A percentile compares a stretch with the other conserved stretches of the same genome.
phyloP scores from a whole-genome alignment of 2,888 invertebrate genomes.

The Hemicrepidius hirtus region DNA sequence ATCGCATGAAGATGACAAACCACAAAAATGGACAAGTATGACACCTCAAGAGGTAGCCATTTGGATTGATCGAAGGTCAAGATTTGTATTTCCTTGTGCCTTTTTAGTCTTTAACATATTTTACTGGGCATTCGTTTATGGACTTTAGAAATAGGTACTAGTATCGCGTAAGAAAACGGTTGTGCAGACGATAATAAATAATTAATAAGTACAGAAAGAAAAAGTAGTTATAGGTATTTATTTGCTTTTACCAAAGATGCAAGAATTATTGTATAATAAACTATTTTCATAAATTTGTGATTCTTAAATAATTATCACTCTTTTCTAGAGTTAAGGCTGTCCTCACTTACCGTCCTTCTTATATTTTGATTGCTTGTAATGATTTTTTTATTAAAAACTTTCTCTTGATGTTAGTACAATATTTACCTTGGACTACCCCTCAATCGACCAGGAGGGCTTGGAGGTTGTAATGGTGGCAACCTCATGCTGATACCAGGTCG shows the following conservation, averaged over 20 bases:
- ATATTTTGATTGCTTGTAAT: slow-evolving; percentile 44
- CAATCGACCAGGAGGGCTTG: slow-evolving; percentile 66
- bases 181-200: too few relatives aligned
- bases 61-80: slow-evolving; percentile 89
- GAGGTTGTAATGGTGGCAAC: slow-evolving; percentile 68
- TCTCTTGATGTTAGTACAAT: not conserved
- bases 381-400: not conserved
- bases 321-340: slow-evolving; percentile 31
- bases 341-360: slow-evolving; percentile 46
- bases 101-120: slow-evolving; percentile 85
- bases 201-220: not conserved
- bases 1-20: slow-evolving; percentile 47
- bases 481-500: slow-evolving; percentile 67
- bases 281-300: slow-evolving; percentile 38
- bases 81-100: slow-evolving; percentile 84
- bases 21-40: slow-evolving; percentile 83
- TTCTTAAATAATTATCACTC: slow-evolving; percentile 33
- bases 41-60: slow-evolving; percentile 91
- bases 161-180: too few relatives aligned
- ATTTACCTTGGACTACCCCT: slow-evolving; percentile 23
- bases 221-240: slow-evolving; percentile 33
- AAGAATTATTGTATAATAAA: slow-evolving; percentile 42
- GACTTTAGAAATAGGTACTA: too few relatives aligned
- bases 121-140: slow-evolving; percentile 70
- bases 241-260: slow-evolving; percentile 43